Evolutionary conservation across 2,888 invertebrate species (phyloP).

Genomic region (Pyrrhosoma nymphula): DNA sequence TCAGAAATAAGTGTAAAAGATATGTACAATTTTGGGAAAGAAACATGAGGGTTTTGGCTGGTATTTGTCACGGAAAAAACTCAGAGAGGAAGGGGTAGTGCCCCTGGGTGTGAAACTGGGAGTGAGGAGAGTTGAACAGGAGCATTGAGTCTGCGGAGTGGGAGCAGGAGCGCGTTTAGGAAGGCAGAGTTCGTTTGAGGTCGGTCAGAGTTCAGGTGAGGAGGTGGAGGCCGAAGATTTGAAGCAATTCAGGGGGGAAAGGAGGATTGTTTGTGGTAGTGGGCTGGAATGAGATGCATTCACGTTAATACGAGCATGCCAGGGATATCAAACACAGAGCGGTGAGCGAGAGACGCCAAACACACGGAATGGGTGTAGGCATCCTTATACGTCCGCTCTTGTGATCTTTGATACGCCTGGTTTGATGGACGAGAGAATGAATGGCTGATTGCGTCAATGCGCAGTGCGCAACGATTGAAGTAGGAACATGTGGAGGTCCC

Average conservation of each 20-base stretch:
- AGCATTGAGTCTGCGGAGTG: no score
- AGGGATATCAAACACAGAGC: background rate
- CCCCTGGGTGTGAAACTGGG: background rate
- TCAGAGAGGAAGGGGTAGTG: no score
- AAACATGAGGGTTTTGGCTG: no score
- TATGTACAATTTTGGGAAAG: no score
- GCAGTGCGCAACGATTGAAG: background rate
- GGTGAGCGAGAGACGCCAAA: background rate
- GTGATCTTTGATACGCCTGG: background rate
- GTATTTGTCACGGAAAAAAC: no score
- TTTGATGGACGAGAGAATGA: background rate
- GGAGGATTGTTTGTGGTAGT: background rate
- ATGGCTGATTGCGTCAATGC: background rate
- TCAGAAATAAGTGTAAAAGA: no score
- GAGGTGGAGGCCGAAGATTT: background rate
- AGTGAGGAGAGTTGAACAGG: no score
- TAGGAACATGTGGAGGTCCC: background rate
- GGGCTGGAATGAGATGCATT: conserved; percentile 34
- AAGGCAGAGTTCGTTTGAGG: background rate
- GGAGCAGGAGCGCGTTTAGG: background rate
- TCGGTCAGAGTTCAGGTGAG: conserved; percentile 37
- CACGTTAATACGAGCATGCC: background rate
- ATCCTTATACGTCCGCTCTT: no score
- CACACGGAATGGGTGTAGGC: background rate
- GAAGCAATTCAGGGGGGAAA: background rate